phyloP scores from a whole-genome alignment of 2,113 vertebrate genomes.

The Maccullochella peelii region DNA sequence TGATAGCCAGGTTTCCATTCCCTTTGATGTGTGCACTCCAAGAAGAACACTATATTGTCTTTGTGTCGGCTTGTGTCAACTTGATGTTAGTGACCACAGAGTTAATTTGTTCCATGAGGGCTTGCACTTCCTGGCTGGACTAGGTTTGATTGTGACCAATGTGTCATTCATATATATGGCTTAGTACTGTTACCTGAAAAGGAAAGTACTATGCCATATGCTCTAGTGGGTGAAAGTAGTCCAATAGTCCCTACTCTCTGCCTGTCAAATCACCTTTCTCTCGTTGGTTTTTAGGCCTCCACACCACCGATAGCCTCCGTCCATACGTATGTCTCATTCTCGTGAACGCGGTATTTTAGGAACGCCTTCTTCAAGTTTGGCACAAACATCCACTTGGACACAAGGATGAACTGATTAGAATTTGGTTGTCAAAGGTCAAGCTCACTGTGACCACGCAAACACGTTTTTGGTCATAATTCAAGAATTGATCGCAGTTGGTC shows the following conservation, averaged over 20 bases:
- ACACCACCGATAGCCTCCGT: too few species aligned
- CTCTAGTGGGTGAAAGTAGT: not conserved
- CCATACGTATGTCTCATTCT: too few species aligned
- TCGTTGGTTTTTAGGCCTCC: not conserved
- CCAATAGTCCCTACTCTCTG: not conserved
- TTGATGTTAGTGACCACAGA: not conserved
- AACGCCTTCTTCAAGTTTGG: too few species aligned
- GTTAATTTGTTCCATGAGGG: not conserved
- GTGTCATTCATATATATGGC: not conserved
- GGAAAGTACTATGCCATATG: not conserved
- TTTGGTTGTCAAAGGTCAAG: too few species aligned
- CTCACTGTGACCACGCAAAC: too few species aligned
- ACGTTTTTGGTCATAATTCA: too few species aligned
- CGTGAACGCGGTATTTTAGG: too few species aligned
- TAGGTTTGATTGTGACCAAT: not conserved
- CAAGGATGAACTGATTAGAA: too few species aligned
- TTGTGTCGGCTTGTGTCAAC: not conserved
- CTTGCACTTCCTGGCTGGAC: not conserved
- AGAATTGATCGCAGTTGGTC: too few species aligned
- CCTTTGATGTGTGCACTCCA: too few species aligned
- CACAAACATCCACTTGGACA: too few species aligned
- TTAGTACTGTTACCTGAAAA: not conserved
- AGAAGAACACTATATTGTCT: not conserved
- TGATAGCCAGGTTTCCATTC: not conserved
- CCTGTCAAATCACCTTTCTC: not conserved